Percentiles rank a stretch among this genome's conserved stretches.
Evolutionary conservation across 2,888 invertebrate genomes (phyloP).

Genomic region (Erebia epiphron): DNA sequence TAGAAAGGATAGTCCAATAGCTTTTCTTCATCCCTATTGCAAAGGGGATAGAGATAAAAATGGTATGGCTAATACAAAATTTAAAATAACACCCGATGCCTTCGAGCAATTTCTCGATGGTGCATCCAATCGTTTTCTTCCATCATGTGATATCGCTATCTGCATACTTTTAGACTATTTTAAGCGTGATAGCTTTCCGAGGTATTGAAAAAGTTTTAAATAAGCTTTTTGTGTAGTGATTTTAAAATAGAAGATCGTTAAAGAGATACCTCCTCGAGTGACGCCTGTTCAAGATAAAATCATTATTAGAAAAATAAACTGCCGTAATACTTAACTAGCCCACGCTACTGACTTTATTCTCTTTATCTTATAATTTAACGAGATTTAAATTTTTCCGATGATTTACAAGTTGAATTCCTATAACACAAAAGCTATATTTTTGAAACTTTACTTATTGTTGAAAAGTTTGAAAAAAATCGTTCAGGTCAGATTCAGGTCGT

Average conservation of each 20-base stretch:
- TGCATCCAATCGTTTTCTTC: constrained; percentile 44
- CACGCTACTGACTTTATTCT: too few relatives aligned
- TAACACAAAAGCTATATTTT: too few relatives aligned
- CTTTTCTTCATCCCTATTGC: constrained; percentile 45
- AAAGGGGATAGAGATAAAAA: constrained; percentile 46
- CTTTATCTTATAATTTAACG: too few relatives aligned
- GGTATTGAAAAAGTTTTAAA: constrained; percentile 4
- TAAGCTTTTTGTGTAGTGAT: not conserved
- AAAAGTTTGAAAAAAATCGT: too few relatives aligned
- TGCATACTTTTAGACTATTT: constrained; percentile 39
- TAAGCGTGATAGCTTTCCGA: constrained; percentile 10
- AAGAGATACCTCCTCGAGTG: not conserved
- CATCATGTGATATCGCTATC: constrained; percentile 40
- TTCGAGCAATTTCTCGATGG: constrained; percentile 39
- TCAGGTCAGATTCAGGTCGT: too few relatives aligned
- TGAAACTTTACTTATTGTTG: too few relatives aligned
- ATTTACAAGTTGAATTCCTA: too few relatives aligned
- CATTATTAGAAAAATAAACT: too few relatives aligned
- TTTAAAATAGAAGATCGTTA: not conserved
- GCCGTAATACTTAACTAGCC: too few relatives aligned
- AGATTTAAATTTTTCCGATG: too few relatives aligned
- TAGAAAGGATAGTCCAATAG: constrained; percentile 39
- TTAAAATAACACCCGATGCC: constrained; percentile 38
- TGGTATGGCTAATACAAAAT: constrained; percentile 31
- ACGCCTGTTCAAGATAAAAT: too few relatives aligned